Evolutionary conservation across 2,113 vertebrate species (phyloP).

Genomic region (Peromyscus polionotus): DNA sequence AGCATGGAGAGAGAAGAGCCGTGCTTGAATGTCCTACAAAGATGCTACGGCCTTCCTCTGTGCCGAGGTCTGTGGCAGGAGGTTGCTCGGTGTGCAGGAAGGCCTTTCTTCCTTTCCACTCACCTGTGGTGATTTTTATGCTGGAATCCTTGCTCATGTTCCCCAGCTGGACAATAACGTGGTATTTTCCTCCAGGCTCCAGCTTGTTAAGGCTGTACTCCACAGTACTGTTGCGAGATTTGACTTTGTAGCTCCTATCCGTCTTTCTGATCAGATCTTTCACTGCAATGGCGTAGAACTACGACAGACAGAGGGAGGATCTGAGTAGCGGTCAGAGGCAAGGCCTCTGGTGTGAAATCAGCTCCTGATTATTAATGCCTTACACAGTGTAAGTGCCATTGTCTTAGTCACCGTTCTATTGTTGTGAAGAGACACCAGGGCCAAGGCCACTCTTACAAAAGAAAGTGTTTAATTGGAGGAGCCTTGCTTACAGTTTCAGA

Average conservation of each 20-base stretch:
- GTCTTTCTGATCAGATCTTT: constrained; percentile 94
- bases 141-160: constrained; percentile 99
- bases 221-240: constrained; percentile 93
- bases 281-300: constrained; percentile 94
- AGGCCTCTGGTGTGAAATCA: not conserved
- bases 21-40: accelerated
- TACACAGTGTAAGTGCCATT: not conserved
- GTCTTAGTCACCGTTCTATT: not conserved
- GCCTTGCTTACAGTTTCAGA: not conserved
- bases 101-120: not conserved
- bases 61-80: accelerated
- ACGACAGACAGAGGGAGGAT: constrained; percentile 36
- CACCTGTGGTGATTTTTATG: constrained; percentile 95
- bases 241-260: constrained; percentile 95
- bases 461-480: not conserved
- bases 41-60: accelerated
- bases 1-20: accelerated
- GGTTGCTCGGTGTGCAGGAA: accelerated
- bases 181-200: constrained; percentile 96
- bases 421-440: too few relatives aligned
- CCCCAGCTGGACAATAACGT: constrained; percentile 93
- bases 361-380: not conserved
- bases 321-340: not conserved
- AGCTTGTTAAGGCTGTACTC: constrained; percentile 93
- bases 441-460: not conserved